These are phyloP conservation scores for Pachyrhynchus sulphureomaculatus DNA, from an alignment of 1,140 invertebrate species.

Conservation along the genomic window DNA sequence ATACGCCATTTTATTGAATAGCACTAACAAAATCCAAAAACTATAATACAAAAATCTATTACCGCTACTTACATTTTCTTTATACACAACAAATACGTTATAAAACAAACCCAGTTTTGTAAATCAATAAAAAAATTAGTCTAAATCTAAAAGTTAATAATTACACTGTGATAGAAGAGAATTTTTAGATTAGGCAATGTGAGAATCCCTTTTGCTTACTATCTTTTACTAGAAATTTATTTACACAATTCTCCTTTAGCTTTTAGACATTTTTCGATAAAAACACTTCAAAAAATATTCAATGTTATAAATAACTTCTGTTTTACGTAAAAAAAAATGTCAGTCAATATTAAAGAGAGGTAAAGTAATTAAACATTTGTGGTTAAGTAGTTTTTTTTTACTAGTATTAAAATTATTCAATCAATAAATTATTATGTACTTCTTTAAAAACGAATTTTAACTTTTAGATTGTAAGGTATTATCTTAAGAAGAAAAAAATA, in stretches of 20 bases:
- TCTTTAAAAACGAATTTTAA: too few species aligned
- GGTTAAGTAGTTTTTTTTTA: too few species aligned
- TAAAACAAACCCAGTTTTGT: slow-evolving; percentile 8
- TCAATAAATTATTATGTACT: too few species aligned
- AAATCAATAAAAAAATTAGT: slow-evolving; percentile 13
- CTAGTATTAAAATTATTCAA: too few species aligned
- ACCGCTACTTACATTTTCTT: slow-evolving; percentile 37
- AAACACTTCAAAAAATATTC: too few species aligned
- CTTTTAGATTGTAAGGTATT: too few species aligned
- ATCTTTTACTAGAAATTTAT: background rate
- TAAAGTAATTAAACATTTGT: too few species aligned
- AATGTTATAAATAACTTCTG: too few species aligned
- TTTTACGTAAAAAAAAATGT: too few species aligned
- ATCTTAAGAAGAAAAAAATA: too few species aligned
- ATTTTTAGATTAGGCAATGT: slow-evolving; percentile 1
- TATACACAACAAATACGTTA: slow-evolving; percentile 50
- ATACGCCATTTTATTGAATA: slow-evolving; percentile 54
- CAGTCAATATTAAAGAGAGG: too few species aligned
- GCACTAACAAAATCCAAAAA: slow-evolving; percentile 52
- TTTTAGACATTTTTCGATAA: too few species aligned
- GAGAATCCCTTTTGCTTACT: background rate
- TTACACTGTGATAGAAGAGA: slow-evolving; percentile 14
- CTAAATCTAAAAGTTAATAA: slow-evolving; percentile 27
- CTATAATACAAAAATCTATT: slow-evolving; percentile 53
- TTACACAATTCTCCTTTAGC: background rate